These are phyloP conservation scores for Phaedon cochleariae DNA, from an alignment of 2,888 invertebrate species.

Conservation along the genomic window DNA sequence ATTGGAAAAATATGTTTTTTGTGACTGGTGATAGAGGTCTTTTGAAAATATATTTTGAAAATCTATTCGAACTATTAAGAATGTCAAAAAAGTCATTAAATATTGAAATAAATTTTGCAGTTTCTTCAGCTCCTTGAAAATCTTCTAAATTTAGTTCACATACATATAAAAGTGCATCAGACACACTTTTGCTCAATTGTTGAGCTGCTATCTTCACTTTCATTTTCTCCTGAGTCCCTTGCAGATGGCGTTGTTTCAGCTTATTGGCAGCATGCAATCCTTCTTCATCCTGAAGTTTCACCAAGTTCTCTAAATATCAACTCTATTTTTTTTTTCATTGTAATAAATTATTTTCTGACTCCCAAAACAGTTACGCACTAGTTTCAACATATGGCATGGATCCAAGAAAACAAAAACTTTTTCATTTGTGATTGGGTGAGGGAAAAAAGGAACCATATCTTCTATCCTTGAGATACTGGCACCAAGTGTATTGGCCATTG, in stretches of 20 bases:
- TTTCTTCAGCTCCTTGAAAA: slow-evolving; percentile 1
- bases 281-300: slow-evolving; percentile 13
- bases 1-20: too few relatives aligned
- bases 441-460: slow-evolving; percentile 14
- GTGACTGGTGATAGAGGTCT: not conserved
- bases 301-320: not conserved
- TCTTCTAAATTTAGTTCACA: not conserved
- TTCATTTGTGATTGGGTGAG: slow-evolving; percentile 10
- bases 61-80: not conserved
- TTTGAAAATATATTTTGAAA: not conserved
- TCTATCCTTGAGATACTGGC: slow-evolving; percentile 25
- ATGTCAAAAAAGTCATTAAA: slow-evolving; percentile 5
- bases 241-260: slow-evolving; percentile 6
- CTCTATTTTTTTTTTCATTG: not conserved
- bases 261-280: slow-evolving; percentile 19
- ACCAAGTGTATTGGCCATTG: slow-evolving; percentile 34
- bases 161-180: slow-evolving; percentile 12
- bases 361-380: slow-evolving; percentile 15
- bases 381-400: too few relatives aligned
- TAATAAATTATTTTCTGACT: not conserved
- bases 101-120: slow-evolving; percentile 1
- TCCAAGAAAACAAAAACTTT: too few relatives aligned
- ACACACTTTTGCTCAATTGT: slow-evolving; percentile 36
- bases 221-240: too few relatives aligned
- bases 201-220: slow-evolving; percentile 41